A percentile compares a stretch with the other conserved stretches of the same genome.
Evolutionary conservation across 2,113 vertebrate species (phyloP).

Genomic region (Mus musculus): GRCm39 chr10:39677501-39678000

Average conservation of each 20-base stretch:
- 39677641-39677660: background rate
- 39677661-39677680: background rate
- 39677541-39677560: background rate
- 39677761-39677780: background rate
- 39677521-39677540: background rate
- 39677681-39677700: background rate
- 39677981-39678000: background rate
- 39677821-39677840: background rate
- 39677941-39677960: background rate
- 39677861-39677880: background rate
- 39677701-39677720: background rate
- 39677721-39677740: background rate
- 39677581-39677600: background rate
- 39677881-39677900: background rate
- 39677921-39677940: background rate
- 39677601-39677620: background rate
- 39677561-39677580: background rate
- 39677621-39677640: background rate
- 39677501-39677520: background rate
- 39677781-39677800: too few species aligned
- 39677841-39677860: background rate
- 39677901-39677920: background rate
- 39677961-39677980: background rate
- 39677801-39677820: background rate
- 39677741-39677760: background rate